Evolutionary conservation across 2,113 vertebrate species (phyloP).

Genomic region (Lipotes vexillifer): DNA sequence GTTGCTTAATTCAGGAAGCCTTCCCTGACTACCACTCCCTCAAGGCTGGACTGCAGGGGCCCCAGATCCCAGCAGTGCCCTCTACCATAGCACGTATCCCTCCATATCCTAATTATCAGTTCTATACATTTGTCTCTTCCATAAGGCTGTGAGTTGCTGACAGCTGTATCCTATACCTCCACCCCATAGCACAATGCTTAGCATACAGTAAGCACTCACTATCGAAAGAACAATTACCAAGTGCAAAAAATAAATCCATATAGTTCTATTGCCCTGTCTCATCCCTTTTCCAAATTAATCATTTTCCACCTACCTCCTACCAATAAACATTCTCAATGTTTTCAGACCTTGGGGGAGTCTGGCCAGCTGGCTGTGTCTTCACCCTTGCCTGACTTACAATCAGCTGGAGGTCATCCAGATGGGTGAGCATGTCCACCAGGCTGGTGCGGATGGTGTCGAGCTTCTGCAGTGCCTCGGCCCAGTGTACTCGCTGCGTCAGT

Average conservation of each 20-base stretch:
- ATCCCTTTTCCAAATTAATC: background rate
- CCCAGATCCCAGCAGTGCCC: background rate
- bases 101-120: background rate
- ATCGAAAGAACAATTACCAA: background rate
- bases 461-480: slow-evolving; percentile 85
- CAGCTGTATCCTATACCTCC: background rate
- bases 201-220: background rate
- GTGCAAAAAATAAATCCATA: background rate
- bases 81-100: background rate
- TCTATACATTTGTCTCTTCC: background rate
- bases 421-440: slow-evolving; percentile 91
- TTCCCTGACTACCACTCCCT: background rate
- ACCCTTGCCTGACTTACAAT: slow-evolving; percentile 83
- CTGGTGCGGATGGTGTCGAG: slow-evolving; percentile 84
- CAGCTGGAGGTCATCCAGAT: slow-evolving; percentile 84
- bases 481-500: slow-evolving; percentile 91
- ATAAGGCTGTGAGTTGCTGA: background rate
- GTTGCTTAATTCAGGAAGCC: background rate
- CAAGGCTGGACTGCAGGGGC: background rate
- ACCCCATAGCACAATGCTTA: background rate
- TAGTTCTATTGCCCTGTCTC: background rate
- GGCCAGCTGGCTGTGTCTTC: background rate
- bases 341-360: background rate
- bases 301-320: background rate
- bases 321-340: background rate